Evolutionary conservation across 2,888 invertebrate genomes (phyloP).

Genomic region (Asteroscopus sphinx): DNA sequence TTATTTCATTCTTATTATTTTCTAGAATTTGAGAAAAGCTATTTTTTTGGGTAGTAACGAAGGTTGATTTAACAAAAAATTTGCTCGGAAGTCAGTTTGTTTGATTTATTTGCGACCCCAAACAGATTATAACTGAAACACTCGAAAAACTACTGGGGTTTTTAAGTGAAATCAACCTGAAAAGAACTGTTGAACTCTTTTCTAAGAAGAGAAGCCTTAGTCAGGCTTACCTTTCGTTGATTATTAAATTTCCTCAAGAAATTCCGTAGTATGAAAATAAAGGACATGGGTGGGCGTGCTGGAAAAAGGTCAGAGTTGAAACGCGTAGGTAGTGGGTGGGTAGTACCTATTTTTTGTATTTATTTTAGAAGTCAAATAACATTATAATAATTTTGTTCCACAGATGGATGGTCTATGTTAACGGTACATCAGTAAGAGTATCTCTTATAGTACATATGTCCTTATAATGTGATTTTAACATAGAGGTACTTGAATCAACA

Average conservation of each 20-base stretch:
- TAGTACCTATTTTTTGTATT: slow-evolving; percentile 14
- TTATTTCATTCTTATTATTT: too few relatives aligned
- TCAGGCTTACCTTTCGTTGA: slow-evolving; percentile 18
- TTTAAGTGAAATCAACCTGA: too few relatives aligned
- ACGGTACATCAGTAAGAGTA: not conserved
- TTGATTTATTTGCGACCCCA: too few relatives aligned
- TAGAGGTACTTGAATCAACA: slow-evolving; percentile 15
- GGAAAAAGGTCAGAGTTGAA: slow-evolving; percentile 71
- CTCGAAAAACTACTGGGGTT: too few relatives aligned
- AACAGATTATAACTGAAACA: too few relatives aligned
- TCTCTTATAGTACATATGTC: slow-evolving; percentile 6
- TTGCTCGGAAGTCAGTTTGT: too few relatives aligned
- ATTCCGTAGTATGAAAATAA: slow-evolving; percentile 42
- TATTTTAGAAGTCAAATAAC: slow-evolving; percentile 20
- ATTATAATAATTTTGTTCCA: not conserved
- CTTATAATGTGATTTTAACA: not conserved
- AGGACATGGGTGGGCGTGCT: slow-evolving; percentile 46
- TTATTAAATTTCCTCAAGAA: slow-evolving; percentile 33
- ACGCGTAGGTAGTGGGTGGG: slow-evolving; percentile 39
- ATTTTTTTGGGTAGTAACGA: not conserved
- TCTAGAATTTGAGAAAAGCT: too few relatives aligned
- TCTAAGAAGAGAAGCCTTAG: too few relatives aligned
- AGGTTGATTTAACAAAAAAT: not conserved
- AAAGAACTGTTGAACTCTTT: too few relatives aligned
- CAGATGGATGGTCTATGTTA: slow-evolving; percentile 1